Evolutionary conservation across 2,113 vertebrate genomes (phyloP).

Genomic region (Catharus fuscescens): DNA sequence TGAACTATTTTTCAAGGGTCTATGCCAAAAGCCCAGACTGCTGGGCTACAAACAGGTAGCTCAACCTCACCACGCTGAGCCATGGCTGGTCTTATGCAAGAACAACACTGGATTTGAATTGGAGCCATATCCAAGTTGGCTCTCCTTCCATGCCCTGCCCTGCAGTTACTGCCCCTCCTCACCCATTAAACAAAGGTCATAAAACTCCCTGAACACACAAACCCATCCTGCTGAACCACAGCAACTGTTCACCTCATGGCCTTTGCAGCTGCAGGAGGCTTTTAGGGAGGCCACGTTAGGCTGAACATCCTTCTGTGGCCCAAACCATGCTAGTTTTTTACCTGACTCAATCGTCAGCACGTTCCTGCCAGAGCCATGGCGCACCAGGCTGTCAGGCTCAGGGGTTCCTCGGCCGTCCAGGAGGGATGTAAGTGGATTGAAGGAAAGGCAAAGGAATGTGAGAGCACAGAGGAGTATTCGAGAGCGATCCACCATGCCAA

Average conservation of each 20-base stretch:
- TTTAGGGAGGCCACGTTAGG: background rate
- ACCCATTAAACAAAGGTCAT: background rate
- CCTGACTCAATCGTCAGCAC: constrained; percentile 84
- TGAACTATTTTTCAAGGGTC: background rate
- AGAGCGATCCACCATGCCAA: constrained; percentile 98
- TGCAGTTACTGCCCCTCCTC: background rate
- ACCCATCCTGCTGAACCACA: background rate
- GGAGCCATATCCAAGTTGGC: background rate
- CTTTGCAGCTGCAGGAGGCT: background rate
- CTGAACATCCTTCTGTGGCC: too few relatives aligned
- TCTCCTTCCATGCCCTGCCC: background rate
- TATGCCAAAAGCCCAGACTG: background rate
- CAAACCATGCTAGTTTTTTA: background rate
- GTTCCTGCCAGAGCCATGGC: constrained; percentile 79
- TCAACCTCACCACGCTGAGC: background rate
- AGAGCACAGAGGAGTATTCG: constrained; percentile 94
- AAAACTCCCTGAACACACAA: background rate
- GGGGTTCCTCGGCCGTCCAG: constrained; percentile 72
- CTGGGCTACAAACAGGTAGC: background rate
- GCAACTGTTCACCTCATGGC: accelerated
- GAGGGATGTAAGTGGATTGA: constrained; percentile 92
- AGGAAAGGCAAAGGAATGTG: constrained; percentile 94
- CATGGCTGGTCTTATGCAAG: background rate
- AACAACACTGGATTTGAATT: background rate
- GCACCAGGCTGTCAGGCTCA: constrained; percentile 32